Evolutionary conservation across 2,888 invertebrate species (phyloP).

Genomic region (Agriotes lineatus): DNA sequence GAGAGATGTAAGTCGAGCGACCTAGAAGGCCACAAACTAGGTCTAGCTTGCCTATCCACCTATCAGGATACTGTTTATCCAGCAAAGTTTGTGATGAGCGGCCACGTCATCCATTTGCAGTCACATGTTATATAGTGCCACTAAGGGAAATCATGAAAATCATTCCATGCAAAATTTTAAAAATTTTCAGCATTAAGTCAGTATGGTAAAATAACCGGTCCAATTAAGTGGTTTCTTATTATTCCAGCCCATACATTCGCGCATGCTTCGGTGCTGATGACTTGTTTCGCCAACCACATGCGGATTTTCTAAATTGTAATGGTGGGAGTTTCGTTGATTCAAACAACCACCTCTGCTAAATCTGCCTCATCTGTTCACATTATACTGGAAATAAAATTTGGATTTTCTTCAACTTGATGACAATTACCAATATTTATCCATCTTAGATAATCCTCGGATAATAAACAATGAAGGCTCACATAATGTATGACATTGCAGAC

Average conservation of each 20-base stretch:
- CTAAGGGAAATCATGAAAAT: not conserved
- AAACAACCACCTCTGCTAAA: too few relatives aligned
- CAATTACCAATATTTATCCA: too few relatives aligned
- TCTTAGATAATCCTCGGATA: not conserved
- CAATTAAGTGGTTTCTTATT: too few relatives aligned
- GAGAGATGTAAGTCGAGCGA: not conserved
- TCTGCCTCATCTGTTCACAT: not conserved
- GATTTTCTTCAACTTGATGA: not conserved
- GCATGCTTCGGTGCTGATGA: too few relatives aligned
- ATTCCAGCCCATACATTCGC: too few relatives aligned
- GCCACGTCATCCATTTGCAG: not conserved
- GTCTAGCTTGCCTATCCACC: not conserved
- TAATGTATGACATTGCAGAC: constrained; percentile 3
- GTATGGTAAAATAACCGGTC: too few relatives aligned
- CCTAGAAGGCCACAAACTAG: not conserved
- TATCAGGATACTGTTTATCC: not conserved
- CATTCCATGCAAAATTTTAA: not conserved
- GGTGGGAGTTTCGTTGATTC: too few relatives aligned
- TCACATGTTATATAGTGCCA: not conserved
- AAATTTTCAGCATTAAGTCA: too few relatives aligned
- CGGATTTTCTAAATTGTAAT: too few relatives aligned
- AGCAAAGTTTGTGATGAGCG: not conserved
- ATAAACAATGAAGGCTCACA: constrained; percentile 50
- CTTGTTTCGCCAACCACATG: too few relatives aligned
- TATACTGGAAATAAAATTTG: not conserved